Evolutionary conservation across 1,140 invertebrate species (phyloP).

Genomic region (Caenorhabditis latens): DNA sequence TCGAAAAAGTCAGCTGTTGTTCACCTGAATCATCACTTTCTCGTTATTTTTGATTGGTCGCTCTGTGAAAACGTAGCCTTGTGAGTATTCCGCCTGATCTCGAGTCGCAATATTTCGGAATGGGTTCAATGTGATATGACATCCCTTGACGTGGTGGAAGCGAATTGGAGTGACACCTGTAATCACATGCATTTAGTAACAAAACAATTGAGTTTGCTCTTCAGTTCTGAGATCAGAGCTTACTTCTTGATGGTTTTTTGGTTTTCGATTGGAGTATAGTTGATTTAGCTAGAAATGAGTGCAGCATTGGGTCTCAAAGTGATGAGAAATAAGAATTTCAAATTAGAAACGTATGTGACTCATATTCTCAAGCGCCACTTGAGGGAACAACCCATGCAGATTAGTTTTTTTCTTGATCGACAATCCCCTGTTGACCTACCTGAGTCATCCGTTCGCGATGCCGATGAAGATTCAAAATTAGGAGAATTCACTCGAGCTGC

Average conservation of each 20-base stretch:
- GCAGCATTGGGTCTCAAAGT: too few relatives aligned
- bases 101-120: conserved; percentile 85
- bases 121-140: conserved; percentile 60
- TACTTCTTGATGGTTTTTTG: too few relatives aligned
- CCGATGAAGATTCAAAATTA: not conserved
- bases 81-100: conserved; percentile 88
- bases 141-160: conserved; percentile 59
- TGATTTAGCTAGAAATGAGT: too few relatives aligned
- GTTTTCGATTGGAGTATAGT: too few relatives aligned
- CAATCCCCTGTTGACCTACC: not conserved
- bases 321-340: not conserved
- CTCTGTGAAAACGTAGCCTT: conserved; percentile 92
- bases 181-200: not conserved
- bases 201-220: not conserved
- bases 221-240: not conserved
- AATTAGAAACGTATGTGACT: not conserved
- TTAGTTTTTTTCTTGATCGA: not conserved
- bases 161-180: not conserved
- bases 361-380: conserved; percentile 5
- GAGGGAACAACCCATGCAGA: not conserved
- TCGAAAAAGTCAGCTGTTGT: conserved; percentile 38
- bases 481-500: too few relatives aligned
- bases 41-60: conserved; percentile 88
- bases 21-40: conserved; percentile 86
- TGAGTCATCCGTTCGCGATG: not conserved